phyloP scores from a whole-genome alignment of 2,113 vertebrate genomes.

The Gracilinanus agilis region DNA sequence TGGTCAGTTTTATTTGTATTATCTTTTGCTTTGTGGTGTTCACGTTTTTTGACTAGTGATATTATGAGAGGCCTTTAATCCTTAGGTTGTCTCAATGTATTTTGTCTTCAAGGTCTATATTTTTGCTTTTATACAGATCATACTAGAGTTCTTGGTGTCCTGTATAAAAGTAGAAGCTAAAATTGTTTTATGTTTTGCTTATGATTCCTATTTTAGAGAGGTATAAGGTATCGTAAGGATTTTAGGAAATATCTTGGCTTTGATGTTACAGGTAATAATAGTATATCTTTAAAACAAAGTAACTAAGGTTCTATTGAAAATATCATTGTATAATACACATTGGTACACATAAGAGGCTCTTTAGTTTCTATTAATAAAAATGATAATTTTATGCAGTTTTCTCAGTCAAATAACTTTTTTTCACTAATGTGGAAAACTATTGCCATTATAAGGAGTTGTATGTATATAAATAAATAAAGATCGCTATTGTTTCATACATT shows the following conservation, averaged over 20 bases:
- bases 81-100: neutral
- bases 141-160: neutral
- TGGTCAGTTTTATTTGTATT: neutral
- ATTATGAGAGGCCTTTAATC: too few species aligned
- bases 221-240: neutral
- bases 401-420: neutral
- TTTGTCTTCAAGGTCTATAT: neutral
- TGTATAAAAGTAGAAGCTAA: neutral
- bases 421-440: neutral
- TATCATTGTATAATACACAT: neutral
- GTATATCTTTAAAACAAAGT: neutral
- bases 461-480: neutral
- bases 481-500: neutral
- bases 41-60: neutral
- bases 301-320: neutral
- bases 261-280: neutral
- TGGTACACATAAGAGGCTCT: neutral
- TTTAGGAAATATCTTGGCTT: neutral
- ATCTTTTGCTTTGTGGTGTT: neutral
- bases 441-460: neutral
- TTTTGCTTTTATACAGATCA: neutral
- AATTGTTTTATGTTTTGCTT: neutral
- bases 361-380: neutral
- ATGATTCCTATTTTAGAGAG: neutral
- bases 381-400: neutral